Base-by-base conservation (phyloP, 2,113 vertebrate species). In the Cygnus atratus region DNA sequence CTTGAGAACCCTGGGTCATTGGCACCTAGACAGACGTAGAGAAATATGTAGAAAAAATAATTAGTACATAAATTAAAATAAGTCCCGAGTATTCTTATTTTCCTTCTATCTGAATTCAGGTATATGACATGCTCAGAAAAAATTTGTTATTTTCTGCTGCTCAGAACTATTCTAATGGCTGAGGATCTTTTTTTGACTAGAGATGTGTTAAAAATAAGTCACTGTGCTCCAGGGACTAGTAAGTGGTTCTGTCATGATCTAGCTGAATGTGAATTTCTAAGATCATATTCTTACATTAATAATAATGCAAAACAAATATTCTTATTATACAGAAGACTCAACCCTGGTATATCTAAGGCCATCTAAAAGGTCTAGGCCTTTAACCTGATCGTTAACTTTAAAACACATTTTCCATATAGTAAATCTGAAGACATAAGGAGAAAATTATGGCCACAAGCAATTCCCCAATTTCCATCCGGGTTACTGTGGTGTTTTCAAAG, bases 1-100 rank as follows among this genome's bases (percentile, higher is more conserved):
- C 98, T 98, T 98, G 98, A 98, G 98, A 98, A 97, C 98, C 98
- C 95, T 98, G 98, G 94, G 98, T 98, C 98, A 98, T 98, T 97
- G 98, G 98, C 97, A 98, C 98, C 98, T 98, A 92, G 19, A 84
- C 1, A 62, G 61, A 43, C 91, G 80, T 33, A 95, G 0, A 39
- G 63, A 93, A 81, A 92, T 22, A 48, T 0, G 1, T 2, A 28
- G 44, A 58, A 75, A 87, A 74, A 72, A 33, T 35, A 62, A 88
- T 92, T 73, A 94, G 26, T 46, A 78, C 70, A 46, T 12, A 62
- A 68, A 82, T 75, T n/a, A 48, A 84, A 81, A 52, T 21, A 81
- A 24, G 21, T 29, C 73, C 16, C 2, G 1, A 70, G 63, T 11
- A 62, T 33, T 66, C n/a, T 24, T 31, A 19, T 11, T 61, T 20